Evolutionary conservation across 2,888 invertebrate genomes (phyloP).

Genomic region (Nebria salina): DNA sequence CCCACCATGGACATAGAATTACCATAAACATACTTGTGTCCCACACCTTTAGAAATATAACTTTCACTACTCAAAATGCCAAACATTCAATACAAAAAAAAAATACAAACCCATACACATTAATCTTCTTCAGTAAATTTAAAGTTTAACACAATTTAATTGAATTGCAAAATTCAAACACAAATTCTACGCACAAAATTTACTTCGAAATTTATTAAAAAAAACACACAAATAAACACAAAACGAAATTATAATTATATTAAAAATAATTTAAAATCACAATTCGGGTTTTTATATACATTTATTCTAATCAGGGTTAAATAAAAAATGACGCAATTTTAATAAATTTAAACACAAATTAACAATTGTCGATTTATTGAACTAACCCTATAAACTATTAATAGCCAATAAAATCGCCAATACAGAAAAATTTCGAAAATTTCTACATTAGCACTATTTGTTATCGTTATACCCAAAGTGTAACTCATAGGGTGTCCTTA

Average conservation of each 20-base stretch:
- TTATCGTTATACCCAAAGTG: not conserved
- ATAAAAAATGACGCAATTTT: too few species aligned
- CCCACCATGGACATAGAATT: slow-evolving; percentile 19
- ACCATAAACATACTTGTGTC: slow-evolving; percentile 38
- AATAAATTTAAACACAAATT: too few species aligned
- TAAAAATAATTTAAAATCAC: too few species aligned
- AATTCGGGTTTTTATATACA: too few species aligned
- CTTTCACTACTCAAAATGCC: slow-evolving; percentile 46
- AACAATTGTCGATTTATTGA: not conserved
- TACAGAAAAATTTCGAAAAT: not conserved
- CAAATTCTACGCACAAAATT: too few species aligned
- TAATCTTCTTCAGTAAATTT: not conserved
- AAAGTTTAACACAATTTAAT: not conserved
- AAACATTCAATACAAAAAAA: slow-evolving; percentile 31
- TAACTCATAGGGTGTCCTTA: not conserved
- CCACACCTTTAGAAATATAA: slow-evolving; percentile 38
- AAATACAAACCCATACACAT: too few species aligned
- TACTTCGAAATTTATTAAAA: too few species aligned
- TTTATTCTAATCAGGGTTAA: too few species aligned
- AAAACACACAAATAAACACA: too few species aligned
- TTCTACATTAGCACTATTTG: not conserved
- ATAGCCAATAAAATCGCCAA: not conserved
- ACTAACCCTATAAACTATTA: not conserved
- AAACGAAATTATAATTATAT: too few species aligned
- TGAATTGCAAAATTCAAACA: too few species aligned